phyloP scores from a whole-genome alignment of 2,797 vertebrate species.

The Notolepis coatsorum region DNA sequence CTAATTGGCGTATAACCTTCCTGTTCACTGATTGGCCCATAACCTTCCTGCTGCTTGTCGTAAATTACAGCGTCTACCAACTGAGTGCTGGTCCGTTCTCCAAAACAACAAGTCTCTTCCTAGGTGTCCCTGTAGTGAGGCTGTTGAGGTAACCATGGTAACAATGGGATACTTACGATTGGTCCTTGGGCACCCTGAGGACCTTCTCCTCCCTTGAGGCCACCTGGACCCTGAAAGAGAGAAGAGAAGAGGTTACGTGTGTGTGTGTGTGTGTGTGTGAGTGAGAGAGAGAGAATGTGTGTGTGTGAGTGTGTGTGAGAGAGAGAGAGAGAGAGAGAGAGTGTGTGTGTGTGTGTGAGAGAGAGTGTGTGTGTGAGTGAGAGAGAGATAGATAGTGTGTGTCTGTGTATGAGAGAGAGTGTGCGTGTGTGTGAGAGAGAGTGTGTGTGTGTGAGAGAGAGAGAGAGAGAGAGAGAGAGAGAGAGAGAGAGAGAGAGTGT shows the following conservation, averaged over 20 bases:
- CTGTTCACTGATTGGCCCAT: constrained; percentile 16
- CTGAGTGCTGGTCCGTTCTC: constrained; percentile 42
- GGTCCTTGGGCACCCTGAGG: constrained; percentile 93
- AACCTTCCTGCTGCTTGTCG: too few relatives aligned
- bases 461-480: background rate
- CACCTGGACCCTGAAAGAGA: constrained; percentile 89
- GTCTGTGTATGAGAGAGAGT: background rate
- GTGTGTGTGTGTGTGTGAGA: background rate
- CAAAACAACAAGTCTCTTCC: constrained; percentile 48
- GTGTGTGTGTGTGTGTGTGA: background rate
- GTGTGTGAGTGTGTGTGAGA: background rate
- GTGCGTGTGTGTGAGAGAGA: background rate
- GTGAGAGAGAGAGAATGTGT: background rate
- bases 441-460: background rate
- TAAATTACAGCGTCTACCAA: too few relatives aligned
- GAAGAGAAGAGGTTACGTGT: constrained; percentile 45
- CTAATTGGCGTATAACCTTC: background rate
- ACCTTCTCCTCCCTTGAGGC: constrained; percentile 98
- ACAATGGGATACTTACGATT: constrained; percentile 88
- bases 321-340: background rate
- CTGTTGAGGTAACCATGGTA: constrained; percentile 69
- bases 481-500: background rate
- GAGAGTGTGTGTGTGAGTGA: background rate
- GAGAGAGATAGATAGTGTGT: background rate
- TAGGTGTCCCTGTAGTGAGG: constrained; percentile 44